phyloP scores from a whole-genome alignment of 2,113 vertebrate genomes.

The Hippocampus comes region DNA sequence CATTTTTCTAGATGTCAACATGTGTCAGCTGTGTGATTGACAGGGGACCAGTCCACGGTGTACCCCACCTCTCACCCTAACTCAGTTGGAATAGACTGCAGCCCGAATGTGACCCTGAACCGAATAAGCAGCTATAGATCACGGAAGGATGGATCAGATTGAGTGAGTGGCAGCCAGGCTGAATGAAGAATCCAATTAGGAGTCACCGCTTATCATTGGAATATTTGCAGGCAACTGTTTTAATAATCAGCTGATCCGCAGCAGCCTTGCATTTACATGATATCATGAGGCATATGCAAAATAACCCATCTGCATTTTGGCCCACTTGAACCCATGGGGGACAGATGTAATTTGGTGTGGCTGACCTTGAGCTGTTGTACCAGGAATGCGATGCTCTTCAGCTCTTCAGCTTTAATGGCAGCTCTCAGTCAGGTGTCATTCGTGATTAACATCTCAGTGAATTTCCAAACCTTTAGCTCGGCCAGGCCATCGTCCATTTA shows the following conservation, averaged over 20 bases:
- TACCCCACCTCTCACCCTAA: too few species aligned
- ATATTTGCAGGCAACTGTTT: not conserved
- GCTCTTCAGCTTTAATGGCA: constrained; percentile 19
- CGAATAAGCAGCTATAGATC: not conserved
- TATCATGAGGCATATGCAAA: constrained; percentile 24
- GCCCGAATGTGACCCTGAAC: not conserved
- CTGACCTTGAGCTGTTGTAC: constrained; percentile 45
- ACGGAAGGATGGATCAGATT: not conserved
- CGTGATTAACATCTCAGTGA: constrained; percentile 25
- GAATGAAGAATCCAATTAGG: not conserved
- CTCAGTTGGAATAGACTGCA: not conserved
- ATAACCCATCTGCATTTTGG: constrained; percentile 20
- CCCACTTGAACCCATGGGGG: constrained; percentile 27
- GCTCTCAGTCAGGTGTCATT: constrained; percentile 24
- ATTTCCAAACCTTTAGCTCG: constrained; percentile 16
- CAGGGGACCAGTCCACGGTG: too few species aligned
- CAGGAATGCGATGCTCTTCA: constrained; percentile 30
- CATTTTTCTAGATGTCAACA: too few species aligned
- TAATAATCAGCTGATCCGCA: not conserved
- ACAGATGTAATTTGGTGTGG: constrained; percentile 26
- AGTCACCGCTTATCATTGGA: not conserved
- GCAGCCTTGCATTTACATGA: constrained; percentile 15
- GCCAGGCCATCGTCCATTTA: constrained; percentile 1
- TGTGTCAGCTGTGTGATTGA: not conserved
- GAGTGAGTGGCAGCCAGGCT: not conserved